phyloP scores from a whole-genome alignment of 1,140 invertebrate species.

The Drosophila equinoxialis region DNA sequence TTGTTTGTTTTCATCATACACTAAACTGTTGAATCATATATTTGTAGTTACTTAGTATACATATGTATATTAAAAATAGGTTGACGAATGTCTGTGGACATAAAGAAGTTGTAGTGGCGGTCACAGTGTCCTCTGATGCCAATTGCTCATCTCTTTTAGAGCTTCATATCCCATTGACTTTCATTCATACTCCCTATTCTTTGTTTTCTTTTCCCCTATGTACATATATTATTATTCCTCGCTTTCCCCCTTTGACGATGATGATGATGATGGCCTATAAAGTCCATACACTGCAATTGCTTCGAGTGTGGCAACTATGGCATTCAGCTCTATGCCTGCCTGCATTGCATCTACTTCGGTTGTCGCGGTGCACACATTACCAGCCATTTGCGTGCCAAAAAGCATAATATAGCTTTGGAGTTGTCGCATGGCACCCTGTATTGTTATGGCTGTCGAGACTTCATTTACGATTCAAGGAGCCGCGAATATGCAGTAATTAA shows the following conservation, averaged over 20 bases:
- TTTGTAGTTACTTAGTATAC: too few species aligned
- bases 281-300: constrained; percentile 77
- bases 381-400: constrained; percentile 91
- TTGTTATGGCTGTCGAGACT: constrained; percentile 95
- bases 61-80: background rate
- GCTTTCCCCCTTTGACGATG: too few species aligned
- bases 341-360: constrained; percentile 96
- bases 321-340: constrained; percentile 92
- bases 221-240: background rate
- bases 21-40: background rate
- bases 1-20: background rate
- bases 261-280: background rate
- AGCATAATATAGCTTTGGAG: constrained; percentile 93
- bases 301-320: constrained; percentile 88
- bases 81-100: background rate
- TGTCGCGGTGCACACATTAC: constrained; percentile 94
- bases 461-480: constrained; percentile 92
- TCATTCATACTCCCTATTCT: background rate
- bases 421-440: constrained; percentile 94
- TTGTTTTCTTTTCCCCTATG: too few species aligned
- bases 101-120: background rate
- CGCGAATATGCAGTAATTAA: constrained; percentile 86
- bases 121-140: background rate
- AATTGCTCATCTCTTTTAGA: constrained; percentile 4
- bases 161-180: background rate